Conservation (phyloP, 2,888 invertebrate genomes). For the Polia nebulosa region DNA sequence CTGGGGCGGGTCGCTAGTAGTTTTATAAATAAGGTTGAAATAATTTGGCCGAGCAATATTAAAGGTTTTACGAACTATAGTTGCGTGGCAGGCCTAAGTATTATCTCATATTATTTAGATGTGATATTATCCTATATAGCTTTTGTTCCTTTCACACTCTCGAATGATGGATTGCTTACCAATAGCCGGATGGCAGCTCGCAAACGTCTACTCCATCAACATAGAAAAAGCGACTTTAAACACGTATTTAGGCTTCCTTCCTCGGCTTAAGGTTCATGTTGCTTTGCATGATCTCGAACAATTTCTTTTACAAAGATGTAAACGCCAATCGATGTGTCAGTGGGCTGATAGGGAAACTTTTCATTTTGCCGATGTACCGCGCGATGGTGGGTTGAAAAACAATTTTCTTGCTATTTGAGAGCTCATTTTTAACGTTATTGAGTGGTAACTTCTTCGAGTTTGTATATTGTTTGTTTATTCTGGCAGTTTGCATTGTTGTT, state of each 20-base stretch:
- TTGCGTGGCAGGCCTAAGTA: conserved; percentile 27
- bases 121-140: conserved; percentile 73
- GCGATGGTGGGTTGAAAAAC: conserved; percentile 82
- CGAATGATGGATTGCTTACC: conserved; percentile 87
- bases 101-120: conserved; percentile 73
- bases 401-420: conserved; percentile 86
- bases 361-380: conserved; percentile 87
- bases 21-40: background rate
- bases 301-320: conserved; percentile 88
- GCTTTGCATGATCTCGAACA: conserved; percentile 80
- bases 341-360: conserved; percentile 88
- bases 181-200: conserved; percentile 82
- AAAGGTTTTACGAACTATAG: conserved; percentile 13
- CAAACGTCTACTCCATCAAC: conserved; percentile 80
- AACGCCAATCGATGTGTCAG: conserved; percentile 89
- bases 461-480: conserved; percentile 73
- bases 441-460: conserved; percentile 79
- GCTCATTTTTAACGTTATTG: conserved; percentile 88
- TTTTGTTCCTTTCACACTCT: conserved; percentile 81
- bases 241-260: conserved; percentile 66
- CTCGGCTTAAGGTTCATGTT: conserved; percentile 79
- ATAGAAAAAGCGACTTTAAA: conserved; percentile 76
- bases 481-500: conserved; percentile 72
- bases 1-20: too few relatives aligned
- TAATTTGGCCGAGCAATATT: conserved; percentile 1